Percentiles rank a stretch among this genome's conserved stretches.
Evolutionary conservation across 2,888 invertebrate genomes (phyloP).

Genomic region (Archips crataeganus): DNA sequence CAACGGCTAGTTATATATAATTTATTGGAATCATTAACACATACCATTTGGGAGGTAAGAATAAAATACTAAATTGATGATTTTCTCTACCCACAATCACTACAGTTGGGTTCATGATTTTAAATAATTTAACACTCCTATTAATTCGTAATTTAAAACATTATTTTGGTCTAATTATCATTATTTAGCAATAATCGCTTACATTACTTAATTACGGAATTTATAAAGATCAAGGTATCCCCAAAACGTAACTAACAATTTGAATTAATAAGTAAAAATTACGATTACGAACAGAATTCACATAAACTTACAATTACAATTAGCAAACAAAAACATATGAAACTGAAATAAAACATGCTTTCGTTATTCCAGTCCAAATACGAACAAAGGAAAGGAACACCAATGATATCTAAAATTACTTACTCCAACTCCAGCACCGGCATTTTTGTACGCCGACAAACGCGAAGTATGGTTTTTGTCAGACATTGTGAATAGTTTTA

Average conservation of each 20-base stretch:
- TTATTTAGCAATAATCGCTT: not conserved
- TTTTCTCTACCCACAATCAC: not conserved
- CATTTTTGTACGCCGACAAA: conserved; percentile 91
- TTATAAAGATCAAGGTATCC: no score
- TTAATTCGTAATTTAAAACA: no score
- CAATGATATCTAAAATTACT: conserved; percentile 51
- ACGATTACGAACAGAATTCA: no score
- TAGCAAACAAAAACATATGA: not conserved
- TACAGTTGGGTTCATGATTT: not conserved
- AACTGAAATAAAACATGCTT: not conserved
- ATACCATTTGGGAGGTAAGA: not conserved
- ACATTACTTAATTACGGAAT: no score
- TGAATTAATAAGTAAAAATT: no score
- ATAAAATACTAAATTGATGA: not conserved
- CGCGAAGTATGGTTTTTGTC: conserved; percentile 86
- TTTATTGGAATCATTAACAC: not conserved
- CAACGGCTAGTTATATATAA: not conserved
- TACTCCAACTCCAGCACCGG: conserved; percentile 91
- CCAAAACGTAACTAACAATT: not conserved
- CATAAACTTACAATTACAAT: no score
- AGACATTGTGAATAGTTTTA: conserved; percentile 78
- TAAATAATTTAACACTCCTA: not conserved
- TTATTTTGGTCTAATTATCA: no score
- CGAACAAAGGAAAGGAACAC: conserved; percentile 34
- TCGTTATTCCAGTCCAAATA: conserved; percentile 22